Evolutionary conservation across 2,888 invertebrate genomes (phyloP).

Genomic region (Dryocosmus kuriphilus): DNA sequence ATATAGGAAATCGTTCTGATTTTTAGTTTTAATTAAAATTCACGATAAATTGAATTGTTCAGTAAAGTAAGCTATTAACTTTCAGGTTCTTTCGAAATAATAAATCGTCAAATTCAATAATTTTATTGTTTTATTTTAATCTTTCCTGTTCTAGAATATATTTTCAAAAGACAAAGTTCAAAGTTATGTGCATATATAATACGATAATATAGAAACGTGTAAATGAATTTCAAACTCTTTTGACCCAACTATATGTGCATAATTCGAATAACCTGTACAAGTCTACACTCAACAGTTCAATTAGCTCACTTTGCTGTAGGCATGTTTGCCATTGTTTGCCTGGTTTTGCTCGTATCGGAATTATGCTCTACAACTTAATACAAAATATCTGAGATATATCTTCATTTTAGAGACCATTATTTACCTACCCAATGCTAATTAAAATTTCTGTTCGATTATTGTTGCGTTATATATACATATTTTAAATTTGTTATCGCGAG

Average conservation of each 20-base stretch:
- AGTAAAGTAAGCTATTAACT: too few relatives aligned
- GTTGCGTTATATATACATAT: not conserved
- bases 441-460: not conserved
- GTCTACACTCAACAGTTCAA: constrained; percentile 28
- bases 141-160: not conserved
- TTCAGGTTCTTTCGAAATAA: too few relatives aligned
- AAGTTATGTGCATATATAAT: not conserved
- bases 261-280: not conserved
- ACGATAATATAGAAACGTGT: not conserved
- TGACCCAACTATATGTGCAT: constrained; percentile 2
- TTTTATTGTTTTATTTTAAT: too few relatives aligned
- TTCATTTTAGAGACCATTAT: not conserved
- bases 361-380: constrained; percentile 28
- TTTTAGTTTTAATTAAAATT: not conserved
- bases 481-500: not conserved
- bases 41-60: not conserved
- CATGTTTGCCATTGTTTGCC: constrained; percentile 23
- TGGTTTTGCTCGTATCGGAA: constrained; percentile 20
- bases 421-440: not conserved
- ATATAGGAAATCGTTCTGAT: not conserved
- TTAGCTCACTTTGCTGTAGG: constrained; percentile 37
- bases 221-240: constrained; percentile 20
- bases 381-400: constrained; percentile 25
- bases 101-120: too few relatives aligned
- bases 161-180: not conserved